A percentile compares a stretch with the other conserved stretches of the same genome.
Conservation (phyloP, 2,888 invertebrate species). For the Phyllotreta striolata region DNA sequence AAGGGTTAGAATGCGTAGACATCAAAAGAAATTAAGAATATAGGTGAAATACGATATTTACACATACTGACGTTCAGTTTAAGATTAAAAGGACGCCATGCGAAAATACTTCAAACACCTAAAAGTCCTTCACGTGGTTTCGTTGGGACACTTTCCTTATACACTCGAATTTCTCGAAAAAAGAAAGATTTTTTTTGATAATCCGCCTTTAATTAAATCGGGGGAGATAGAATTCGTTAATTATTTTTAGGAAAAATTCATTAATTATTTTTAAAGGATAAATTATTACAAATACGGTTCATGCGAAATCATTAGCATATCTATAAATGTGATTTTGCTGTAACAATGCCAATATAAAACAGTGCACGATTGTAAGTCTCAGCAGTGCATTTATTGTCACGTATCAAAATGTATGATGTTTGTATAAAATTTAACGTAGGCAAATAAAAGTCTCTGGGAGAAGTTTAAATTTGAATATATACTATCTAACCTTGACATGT, state of each 20-base stretch:
- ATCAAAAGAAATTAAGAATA: conserved; percentile 17
- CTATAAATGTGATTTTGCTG: conserved; percentile 10
- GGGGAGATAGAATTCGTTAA: too few relatives aligned
- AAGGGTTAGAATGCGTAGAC: conserved; percentile 10
- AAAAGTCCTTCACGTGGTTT: conserved; percentile 4
- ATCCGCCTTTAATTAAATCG: too few relatives aligned
- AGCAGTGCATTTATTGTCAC: conserved; percentile 15
- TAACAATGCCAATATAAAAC: conserved; percentile 10
- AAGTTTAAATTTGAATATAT: conserved; percentile 13
- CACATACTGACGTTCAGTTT: conserved; percentile 5
- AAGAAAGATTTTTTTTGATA: too few relatives aligned
- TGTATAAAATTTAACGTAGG: conserved; percentile 4
- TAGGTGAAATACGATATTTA: conserved; percentile 13
- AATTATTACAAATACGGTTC: too few relatives aligned
- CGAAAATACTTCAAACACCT: conserved; percentile 15
- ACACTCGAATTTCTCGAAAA: too few relatives aligned
- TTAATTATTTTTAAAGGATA: too few relatives aligned
- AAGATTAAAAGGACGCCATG: conserved; percentile 13
- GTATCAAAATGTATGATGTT: conserved; percentile 8
- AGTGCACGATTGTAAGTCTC: background rate
- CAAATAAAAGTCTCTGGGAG: conserved; percentile 15
- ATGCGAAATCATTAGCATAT: background rate
- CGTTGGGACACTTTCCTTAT: too few relatives aligned
- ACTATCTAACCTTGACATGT: conserved; percentile 4
- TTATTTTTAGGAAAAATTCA: too few relatives aligned